A percentile compares a stretch with the other conserved stretches of the same genome.
These are phyloP conservation scores for Calephelis perditalis DNA, from an alignment of 2,888 invertebrate genomes.

Conservation along the genomic window DNA sequence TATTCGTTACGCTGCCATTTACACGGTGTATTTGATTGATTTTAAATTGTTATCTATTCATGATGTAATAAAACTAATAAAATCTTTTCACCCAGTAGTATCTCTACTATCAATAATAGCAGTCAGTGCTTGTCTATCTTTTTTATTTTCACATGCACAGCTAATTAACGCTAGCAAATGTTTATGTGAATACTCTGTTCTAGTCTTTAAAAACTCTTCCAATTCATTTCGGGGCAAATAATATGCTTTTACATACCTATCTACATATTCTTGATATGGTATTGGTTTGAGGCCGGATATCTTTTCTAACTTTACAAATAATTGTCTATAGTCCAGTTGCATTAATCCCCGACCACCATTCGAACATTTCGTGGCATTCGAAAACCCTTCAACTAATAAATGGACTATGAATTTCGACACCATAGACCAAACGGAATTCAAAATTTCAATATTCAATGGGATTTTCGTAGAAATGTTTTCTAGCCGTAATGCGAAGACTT, in stretches of 20 bases:
- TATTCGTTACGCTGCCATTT: too few species aligned
- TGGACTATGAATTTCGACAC: conserved; percentile 91
- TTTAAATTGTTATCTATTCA: too few species aligned
- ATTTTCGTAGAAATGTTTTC: conserved; percentile 84
- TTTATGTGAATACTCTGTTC: conserved; percentile 92
- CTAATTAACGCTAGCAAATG: conserved; percentile 91
- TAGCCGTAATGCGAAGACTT: conserved; percentile 87
- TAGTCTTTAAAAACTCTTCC: conserved; percentile 92
- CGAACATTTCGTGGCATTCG: conserved; percentile 94
- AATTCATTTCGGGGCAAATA: conserved; percentile 93
- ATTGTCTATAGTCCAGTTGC: conserved; percentile 98
- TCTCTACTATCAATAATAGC: conserved; percentile 81
- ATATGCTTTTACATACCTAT: conserved; percentile 96
- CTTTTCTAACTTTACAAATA: conserved; percentile 93
- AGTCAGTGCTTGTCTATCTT: conserved; percentile 87
- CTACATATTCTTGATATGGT: conserved; percentile 93
- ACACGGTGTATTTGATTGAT: too few species aligned
- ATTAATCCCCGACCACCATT: conserved; percentile 97
- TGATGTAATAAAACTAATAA: background rate
- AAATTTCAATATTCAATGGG: conserved; percentile 83
- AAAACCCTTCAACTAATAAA: conserved; percentile 95
- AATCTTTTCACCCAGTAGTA: background rate
- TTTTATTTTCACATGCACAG: conserved; percentile 93
- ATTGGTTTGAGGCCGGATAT: conserved; percentile 90
- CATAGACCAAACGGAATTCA: conserved; percentile 90